A percentile compares a stretch with the other conserved stretches of the same genome.
Evolutionary conservation across 2,797 vertebrate species (phyloP).

Genomic region (Pangasius mekongensis): DNA sequence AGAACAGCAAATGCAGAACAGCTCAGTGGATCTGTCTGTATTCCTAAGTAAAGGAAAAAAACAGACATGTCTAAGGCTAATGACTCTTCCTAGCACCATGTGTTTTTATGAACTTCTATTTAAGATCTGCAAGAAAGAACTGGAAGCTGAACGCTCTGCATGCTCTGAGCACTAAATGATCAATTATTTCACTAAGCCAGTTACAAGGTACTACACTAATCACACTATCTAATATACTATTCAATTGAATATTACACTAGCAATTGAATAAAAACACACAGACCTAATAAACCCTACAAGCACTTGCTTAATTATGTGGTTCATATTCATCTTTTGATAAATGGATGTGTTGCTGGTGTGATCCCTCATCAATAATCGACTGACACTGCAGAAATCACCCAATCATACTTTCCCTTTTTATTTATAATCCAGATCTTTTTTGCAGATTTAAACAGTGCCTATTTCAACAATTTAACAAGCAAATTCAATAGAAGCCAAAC

Average conservation of each 20-base stretch:
- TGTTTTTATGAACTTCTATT: slow-evolving; percentile 1
- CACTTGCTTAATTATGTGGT: not conserved
- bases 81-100: not conserved
- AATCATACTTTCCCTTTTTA: not conserved
- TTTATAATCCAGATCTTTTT: slow-evolving; percentile 10
- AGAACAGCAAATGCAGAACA: not conserved
- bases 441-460: slow-evolving; percentile 16
- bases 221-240: not conserved
- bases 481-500: slow-evolving; percentile 7
- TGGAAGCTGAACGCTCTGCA: not conserved
- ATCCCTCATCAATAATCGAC: not conserved
- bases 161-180: not conserved
- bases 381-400: not conserved
- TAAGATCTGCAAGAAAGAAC: slow-evolving; percentile 33
- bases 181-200: not conserved
- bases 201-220: not conserved
- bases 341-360: not conserved
- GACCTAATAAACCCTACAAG: not conserved
- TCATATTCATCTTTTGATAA: not conserved
- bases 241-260: not conserved
- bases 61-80: slow-evolving; percentile 12
- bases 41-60: not conserved
- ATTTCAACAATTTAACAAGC: not conserved
- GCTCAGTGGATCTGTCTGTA: not conserved
- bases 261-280: not conserved